Evolutionary conservation across 2,113 vertebrate genomes (phyloP).

Genomic region (Etia nguti): DNA sequence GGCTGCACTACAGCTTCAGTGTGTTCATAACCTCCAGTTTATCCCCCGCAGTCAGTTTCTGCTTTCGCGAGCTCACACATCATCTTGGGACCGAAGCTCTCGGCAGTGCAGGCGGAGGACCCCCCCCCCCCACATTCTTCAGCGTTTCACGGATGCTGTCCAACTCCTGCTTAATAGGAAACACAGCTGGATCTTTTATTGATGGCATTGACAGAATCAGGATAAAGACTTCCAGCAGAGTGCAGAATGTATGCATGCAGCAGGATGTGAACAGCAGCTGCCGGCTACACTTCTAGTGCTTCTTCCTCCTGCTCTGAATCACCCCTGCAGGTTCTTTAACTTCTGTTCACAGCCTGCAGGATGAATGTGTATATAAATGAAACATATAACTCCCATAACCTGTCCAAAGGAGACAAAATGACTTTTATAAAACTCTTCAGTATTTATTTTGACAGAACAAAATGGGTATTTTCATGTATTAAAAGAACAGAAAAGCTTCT

Average conservation of each 20-base stretch:
- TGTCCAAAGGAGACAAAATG: constrained; percentile 12
- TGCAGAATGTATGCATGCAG: background rate
- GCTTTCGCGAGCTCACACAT: background rate
- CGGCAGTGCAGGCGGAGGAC: background rate
- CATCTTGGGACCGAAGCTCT: background rate
- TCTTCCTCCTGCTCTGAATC: background rate
- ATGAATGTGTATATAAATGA: constrained; percentile 62
- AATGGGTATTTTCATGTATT: constrained; percentile 70
- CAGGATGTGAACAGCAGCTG: background rate
- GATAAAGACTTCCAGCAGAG: background rate
- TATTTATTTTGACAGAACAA: constrained; percentile 74
- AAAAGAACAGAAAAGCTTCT: constrained; percentile 53
- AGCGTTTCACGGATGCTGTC: background rate
- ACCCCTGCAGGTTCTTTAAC: background rate
- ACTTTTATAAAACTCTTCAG: constrained; percentile 65
- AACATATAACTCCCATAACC: constrained; percentile 7
- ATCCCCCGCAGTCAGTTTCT: background rate
- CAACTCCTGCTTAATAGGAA: background rate
- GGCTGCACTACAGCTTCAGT: background rate
- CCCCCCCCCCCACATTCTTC: background rate
- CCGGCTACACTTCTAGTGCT: background rate
- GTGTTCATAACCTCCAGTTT: background rate
- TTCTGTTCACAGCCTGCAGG: constrained; percentile 36
- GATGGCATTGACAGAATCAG: background rate
- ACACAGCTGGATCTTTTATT: background rate